Conservation (phyloP, 1,140 invertebrate genomes). For the Drosophila lacteicornis region DNA sequence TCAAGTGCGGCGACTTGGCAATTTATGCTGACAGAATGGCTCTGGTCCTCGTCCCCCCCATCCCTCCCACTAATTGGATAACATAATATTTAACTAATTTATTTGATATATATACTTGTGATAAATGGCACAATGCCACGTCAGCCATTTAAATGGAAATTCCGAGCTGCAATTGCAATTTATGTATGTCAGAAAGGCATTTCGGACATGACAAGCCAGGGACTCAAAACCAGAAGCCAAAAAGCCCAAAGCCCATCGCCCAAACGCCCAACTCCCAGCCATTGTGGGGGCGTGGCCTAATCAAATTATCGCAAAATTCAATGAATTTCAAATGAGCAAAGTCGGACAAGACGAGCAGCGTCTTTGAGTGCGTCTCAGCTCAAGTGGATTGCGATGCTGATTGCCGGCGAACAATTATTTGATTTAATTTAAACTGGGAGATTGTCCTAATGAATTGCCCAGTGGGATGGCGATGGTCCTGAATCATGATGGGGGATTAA, state of each 20-base stretch:
- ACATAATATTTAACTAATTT: constrained; percentile 83
- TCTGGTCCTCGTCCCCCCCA: background rate
- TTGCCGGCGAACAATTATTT: constrained; percentile 45
- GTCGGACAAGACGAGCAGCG: constrained; percentile 27
- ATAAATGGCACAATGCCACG: constrained; percentile 60
- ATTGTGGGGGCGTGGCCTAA: constrained; percentile 54
- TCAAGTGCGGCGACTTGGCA: constrained; percentile 69
- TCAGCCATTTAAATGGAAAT: constrained; percentile 74
- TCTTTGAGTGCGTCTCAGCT: constrained; percentile 20
- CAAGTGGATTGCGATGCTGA: constrained; percentile 16
- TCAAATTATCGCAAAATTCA: constrained; percentile 67
- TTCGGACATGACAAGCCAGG: constrained; percentile 32
- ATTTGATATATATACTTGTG: constrained; percentile 63
- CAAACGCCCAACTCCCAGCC: background rate
- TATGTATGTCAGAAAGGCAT: constrained; percentile 66
- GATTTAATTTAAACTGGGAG: constrained; percentile 50
- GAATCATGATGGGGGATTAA: constrained; percentile 15
- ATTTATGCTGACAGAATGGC: constrained; percentile 74
- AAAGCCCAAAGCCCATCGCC: background rate
- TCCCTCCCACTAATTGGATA: constrained; percentile 58
- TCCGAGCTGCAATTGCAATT: constrained; percentile 54
- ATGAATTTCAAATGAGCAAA: constrained; percentile 63
- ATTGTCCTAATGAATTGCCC: constrained; percentile 44
- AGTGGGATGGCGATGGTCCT: constrained; percentile 4
- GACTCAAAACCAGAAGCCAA: constrained; percentile 5